Conservation (phyloP, 2,113 vertebrate species). For the Panthera leo region DNA sequence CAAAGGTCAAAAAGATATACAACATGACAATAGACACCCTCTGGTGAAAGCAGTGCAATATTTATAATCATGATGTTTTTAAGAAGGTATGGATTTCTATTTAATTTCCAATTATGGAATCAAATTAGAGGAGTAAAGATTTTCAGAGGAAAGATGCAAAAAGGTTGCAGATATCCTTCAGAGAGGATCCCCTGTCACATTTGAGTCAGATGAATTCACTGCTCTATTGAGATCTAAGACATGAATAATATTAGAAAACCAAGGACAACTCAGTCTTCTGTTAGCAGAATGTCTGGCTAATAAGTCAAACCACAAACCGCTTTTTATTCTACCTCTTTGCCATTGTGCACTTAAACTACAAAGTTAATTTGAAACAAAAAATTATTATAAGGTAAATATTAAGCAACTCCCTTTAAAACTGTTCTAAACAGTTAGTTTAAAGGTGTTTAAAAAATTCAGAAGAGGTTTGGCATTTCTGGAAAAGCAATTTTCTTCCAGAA, state of each 20-base stretch:
- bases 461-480: slow-evolving; percentile 26
- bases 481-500: slow-evolving; percentile 10
- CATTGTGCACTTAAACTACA: background rate
- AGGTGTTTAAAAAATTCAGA: slow-evolving; percentile 24
- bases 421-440: background rate
- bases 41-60: background rate
- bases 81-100: background rate
- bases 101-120: slow-evolving; percentile 6
- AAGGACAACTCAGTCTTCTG: background rate
- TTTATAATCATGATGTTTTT: background rate
- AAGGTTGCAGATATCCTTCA: background rate
- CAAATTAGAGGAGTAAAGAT: background rate
- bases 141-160: background rate
- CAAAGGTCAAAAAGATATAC: background rate
- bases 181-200: background rate
- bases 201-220: background rate
- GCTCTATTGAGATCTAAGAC: background rate
- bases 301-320: background rate
- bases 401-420: background rate
- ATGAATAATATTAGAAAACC: background rate
- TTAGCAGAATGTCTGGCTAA: background rate
- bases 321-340: background rate
- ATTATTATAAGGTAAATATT: background rate
- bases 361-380: background rate
- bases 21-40: background rate